Conservation (phyloP, 2,797 vertebrate genomes). For the Amblyopsis hoosieri region DNA sequence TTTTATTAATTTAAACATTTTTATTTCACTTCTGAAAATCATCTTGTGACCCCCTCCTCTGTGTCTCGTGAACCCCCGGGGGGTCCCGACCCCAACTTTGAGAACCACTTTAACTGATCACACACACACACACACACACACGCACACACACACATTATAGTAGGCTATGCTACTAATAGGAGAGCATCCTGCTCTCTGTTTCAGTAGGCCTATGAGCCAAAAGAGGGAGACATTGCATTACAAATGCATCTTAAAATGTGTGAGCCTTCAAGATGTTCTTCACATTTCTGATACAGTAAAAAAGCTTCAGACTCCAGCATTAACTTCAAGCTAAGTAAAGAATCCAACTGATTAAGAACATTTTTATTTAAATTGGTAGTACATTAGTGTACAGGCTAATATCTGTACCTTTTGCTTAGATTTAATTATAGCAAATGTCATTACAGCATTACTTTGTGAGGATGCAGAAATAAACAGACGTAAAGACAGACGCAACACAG, state of each 20-base stretch:
- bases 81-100: too few relatives aligned
- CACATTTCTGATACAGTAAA: slow-evolving; percentile 5
- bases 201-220: slow-evolving; percentile 31
- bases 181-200: slow-evolving; percentile 2
- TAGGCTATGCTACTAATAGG: neutral
- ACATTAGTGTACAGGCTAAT: neutral
- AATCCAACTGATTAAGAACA: slow-evolving; percentile 7
- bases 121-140: slow-evolving; percentile 9
- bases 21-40: too few relatives aligned
- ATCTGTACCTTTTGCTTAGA: slow-evolving; percentile 3
- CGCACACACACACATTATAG: neutral
- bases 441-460: neutral
- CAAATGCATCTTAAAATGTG: slow-evolving; percentile 26
- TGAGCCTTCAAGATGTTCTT: neutral
- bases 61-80: too few relatives aligned
- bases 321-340: neutral
- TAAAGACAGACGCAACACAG: slow-evolving; percentile 31
- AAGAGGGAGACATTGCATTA: slow-evolving; percentile 71
- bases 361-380: neutral
- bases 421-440: slow-evolving; percentile 15
- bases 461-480: slow-evolving; percentile 24
- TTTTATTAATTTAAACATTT: too few relatives aligned
- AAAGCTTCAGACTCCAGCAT: slow-evolving; percentile 1
- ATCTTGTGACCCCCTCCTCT: too few relatives aligned
- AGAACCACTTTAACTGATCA: neutral